phyloP scores from a whole-genome alignment of 2,888 invertebrate species.

The Odontomyia ornata region DNA sequence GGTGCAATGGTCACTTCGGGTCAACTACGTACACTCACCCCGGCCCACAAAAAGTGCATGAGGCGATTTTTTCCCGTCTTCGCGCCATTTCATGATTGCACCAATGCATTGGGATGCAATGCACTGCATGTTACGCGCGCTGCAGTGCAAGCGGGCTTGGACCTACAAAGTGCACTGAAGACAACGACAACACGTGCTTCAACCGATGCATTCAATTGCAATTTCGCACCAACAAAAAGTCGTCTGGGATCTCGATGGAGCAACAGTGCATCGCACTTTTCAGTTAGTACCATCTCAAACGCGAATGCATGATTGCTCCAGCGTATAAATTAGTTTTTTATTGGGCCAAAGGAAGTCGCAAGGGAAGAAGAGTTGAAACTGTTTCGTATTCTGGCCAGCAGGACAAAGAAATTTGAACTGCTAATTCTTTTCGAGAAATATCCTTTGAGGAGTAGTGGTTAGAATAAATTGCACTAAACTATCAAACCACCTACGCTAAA shows the following conservation, averaged over 20 bases:
- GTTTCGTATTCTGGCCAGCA: too few relatives aligned
- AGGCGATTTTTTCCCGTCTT: constrained; percentile 25
- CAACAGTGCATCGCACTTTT: constrained; percentile 10
- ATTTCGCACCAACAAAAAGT: constrained; percentile 7
- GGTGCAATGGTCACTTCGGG: constrained; percentile 45
- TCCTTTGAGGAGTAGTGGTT: too few relatives aligned
- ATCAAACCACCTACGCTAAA: too few relatives aligned
- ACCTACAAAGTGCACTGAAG: background rate
- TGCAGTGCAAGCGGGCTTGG: background rate
- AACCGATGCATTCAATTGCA: constrained; percentile 29
- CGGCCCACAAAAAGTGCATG: constrained; percentile 36
- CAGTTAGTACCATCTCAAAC: background rate
- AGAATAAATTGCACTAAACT: too few relatives aligned
- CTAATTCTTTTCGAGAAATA: too few relatives aligned
- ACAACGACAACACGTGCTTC: constrained; percentile 39
- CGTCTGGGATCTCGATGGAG: constrained; percentile 22
- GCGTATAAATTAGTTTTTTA: constrained; percentile 12
- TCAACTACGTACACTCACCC: constrained; percentile 45
- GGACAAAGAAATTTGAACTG: too few relatives aligned
- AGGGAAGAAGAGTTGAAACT: background rate
- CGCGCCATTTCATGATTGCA: constrained; percentile 18
- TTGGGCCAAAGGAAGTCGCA: background rate
- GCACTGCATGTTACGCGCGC: background rate
- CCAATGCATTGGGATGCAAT: constrained; percentile 9
- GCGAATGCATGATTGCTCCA: background rate